Conservation (phyloP, 2,888 invertebrate genomes). For the Phortica magna region DNA sequence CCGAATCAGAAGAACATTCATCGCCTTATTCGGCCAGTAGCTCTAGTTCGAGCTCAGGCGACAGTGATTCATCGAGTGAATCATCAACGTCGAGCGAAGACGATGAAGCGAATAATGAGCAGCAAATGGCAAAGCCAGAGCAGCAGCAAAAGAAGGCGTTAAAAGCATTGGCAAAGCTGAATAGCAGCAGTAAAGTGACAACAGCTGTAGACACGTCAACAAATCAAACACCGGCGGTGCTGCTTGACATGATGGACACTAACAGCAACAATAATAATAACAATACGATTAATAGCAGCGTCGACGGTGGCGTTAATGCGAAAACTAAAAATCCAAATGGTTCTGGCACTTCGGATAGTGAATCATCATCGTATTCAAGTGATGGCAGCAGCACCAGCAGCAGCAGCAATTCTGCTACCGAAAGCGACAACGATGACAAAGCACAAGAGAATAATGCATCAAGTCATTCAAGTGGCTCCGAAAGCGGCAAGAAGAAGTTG, state of each 20-base stretch:
- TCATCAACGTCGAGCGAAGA: constrained; percentile 50
- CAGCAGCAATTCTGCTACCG: constrained; percentile 48
- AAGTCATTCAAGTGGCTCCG: constrained; percentile 39
- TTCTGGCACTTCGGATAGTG: constrained; percentile 72
- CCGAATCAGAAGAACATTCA: constrained; percentile 75
- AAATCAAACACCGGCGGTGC: constrained; percentile 17
- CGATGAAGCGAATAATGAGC: constrained; percentile 37
- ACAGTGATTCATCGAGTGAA: constrained; percentile 48
- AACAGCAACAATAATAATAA: constrained; percentile 34
- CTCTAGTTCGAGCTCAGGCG: constrained; percentile 65
- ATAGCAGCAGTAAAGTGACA: constrained; percentile 19
- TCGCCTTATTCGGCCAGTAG: constrained; percentile 67
- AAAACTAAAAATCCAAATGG: constrained; percentile 31
- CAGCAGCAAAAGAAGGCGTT: constrained; percentile 33
- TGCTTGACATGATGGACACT: constrained; percentile 29
- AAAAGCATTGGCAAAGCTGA: not conserved
- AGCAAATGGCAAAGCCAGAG: constrained; percentile 30
- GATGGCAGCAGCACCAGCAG: constrained; percentile 47
- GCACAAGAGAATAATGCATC: not conserved
- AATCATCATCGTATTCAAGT: constrained; percentile 67
- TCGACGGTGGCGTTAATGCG: constrained; percentile 27
- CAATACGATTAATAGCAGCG: constrained; percentile 47
- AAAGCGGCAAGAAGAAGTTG: constrained; percentile 45
- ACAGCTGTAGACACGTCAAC: constrained; percentile 26
- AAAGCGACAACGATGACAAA: not conserved